Evolutionary conservation across 92 coral and sea anemone species (phyloP).

Genomic region (Parazoanthus darwini): DNA sequence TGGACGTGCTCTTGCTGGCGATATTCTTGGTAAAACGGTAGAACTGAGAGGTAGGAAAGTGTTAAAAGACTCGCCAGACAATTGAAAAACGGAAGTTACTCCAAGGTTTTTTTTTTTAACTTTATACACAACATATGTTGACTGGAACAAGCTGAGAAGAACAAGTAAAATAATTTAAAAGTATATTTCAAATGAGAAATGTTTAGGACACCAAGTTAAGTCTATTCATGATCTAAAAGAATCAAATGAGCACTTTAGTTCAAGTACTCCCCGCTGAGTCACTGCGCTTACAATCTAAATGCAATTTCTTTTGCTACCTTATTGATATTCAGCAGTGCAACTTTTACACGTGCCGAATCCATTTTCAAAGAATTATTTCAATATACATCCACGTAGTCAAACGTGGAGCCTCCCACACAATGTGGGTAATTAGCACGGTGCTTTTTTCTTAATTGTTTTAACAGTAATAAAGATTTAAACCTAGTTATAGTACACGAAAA

Average conservation of each 20-base stretch:
- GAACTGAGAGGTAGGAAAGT: too few species aligned
- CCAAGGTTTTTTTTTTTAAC: too few species aligned
- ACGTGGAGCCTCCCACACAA: not conserved
- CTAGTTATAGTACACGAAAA: too few species aligned
- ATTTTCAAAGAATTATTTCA: too few species aligned
- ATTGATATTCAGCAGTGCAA: not conserved
- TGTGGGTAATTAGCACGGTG: not conserved
- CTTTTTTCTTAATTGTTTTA: too few species aligned
- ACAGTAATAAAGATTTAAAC: too few species aligned
- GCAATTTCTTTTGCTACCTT: not conserved
- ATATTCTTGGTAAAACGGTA: too few species aligned
- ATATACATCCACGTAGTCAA: too few species aligned
- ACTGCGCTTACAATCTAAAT: not conserved
- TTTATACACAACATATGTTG: too few species aligned
- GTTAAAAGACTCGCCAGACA: too few species aligned
- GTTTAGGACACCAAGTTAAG: not conserved
- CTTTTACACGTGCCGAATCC: not conserved
- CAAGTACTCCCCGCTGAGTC: slow-evolving; percentile 7
- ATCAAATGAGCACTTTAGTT: not conserved
- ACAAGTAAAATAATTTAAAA: not conserved
- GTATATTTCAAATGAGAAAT: not conserved
- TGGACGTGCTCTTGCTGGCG: too few species aligned
- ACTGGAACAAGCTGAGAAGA: not conserved
- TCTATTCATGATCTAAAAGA: not conserved
- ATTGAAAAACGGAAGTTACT: too few species aligned